Conservation (phyloP, 2,888 invertebrate genomes). For the Lysandra coridon region DNA sequence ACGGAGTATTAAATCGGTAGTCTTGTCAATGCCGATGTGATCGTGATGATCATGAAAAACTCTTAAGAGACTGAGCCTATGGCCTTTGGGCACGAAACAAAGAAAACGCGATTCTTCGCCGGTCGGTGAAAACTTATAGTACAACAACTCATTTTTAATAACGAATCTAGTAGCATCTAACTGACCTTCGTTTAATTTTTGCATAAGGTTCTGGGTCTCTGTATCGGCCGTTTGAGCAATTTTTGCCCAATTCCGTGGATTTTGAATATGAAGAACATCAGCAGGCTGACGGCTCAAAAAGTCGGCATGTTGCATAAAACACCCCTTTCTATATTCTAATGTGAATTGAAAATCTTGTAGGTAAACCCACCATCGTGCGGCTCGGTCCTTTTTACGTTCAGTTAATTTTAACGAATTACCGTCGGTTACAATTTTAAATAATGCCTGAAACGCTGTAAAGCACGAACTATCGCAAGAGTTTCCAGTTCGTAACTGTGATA, state of each 20-base stretch:
- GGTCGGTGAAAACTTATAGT: no score
- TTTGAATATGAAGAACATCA: conserved; percentile 28
- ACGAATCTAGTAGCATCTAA: no score
- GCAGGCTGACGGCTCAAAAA: conserved; percentile 44
- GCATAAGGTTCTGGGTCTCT: not conserved
- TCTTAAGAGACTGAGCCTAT: not conserved
- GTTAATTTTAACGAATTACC: no score
- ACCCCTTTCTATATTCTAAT: conserved; percentile 41
- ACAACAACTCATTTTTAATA: no score
- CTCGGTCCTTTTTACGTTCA: no score
- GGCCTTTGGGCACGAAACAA: conserved; percentile 1
- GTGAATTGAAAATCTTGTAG: conserved; percentile 30
- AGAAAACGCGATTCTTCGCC: not conserved
- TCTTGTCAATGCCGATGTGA: conserved; percentile 9
- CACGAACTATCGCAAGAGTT: no score
- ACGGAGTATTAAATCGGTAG: not conserved
- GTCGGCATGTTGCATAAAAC: conserved; percentile 46
- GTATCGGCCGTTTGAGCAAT: conserved; percentile 37
- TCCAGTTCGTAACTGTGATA: no score
- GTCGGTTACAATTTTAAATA: no score
- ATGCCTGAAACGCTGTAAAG: no score
- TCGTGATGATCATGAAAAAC: conserved; percentile 9
- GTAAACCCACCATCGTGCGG: no score
- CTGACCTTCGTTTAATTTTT: no score
- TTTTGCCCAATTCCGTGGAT: conserved; percentile 38